Evolutionary conservation across 2,113 vertebrate species (phyloP).

Genomic region (Tor tambroides): DNA sequence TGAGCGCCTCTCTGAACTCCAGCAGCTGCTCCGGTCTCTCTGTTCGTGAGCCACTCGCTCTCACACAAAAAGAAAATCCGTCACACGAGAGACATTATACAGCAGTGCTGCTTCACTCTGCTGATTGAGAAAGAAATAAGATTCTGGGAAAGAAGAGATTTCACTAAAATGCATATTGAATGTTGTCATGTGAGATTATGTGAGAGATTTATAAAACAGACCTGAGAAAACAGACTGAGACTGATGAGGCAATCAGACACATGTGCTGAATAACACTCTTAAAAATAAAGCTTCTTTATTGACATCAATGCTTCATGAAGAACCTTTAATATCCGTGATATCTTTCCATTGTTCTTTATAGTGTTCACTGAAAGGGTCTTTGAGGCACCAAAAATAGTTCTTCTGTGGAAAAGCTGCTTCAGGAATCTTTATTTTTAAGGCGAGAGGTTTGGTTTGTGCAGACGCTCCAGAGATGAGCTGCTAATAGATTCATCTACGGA

Average conservation of each 20-base stretch:
- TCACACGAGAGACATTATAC: background rate
- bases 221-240: background rate
- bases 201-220: background rate
- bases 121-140: background rate
- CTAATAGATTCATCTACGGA: background rate
- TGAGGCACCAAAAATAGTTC: too few species aligned
- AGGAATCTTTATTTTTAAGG: background rate
- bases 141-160: background rate
- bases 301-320: too few species aligned
- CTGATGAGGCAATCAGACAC: background rate
- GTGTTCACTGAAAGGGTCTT: background rate
- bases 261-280: background rate
- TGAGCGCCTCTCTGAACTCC: background rate
- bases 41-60: background rate
- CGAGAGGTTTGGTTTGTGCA: background rate
- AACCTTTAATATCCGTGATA: too few species aligned
- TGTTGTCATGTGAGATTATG: background rate
- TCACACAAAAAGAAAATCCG: background rate
- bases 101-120: background rate
- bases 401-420: background rate
- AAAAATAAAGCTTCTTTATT: too few species aligned
- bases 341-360: too few species aligned
- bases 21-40: background rate
- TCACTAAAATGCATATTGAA: background rate
- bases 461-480: background rate